Percentiles rank a stretch among this genome's conserved stretches.
Evolutionary conservation across 2,888 invertebrate genomes (phyloP).

Genomic region (Penaeus monodon): DNA sequence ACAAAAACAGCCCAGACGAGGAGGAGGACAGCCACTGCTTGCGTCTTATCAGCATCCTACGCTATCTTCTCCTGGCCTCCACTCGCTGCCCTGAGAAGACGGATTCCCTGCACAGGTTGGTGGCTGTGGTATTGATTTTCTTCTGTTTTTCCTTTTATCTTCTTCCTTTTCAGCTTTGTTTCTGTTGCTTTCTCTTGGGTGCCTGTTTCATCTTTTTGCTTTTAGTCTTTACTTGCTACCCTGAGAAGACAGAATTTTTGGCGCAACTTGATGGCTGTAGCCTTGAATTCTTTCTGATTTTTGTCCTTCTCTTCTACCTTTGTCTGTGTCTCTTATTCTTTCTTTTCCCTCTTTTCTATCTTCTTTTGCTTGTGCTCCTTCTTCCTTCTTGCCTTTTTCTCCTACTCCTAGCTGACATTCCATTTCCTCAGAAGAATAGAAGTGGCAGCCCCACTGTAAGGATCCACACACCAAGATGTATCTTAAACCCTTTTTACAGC

Average conservation of each 20-base stretch:
- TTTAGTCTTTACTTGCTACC: constrained; percentile 67
- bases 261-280: constrained; percentile 32
- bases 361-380: not conserved
- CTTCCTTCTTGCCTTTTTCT: not conserved
- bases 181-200: too few relatives aligned
- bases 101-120: constrained; percentile 56
- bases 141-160: not conserved
- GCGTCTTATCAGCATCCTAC: constrained; percentile 80
- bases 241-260: constrained; percentile 52
- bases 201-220: constrained; percentile 69
- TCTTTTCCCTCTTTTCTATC: not conserved
- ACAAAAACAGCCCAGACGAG: constrained; percentile 72
- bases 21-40: constrained; percentile 81
- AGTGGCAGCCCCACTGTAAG: too few relatives aligned
- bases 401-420: not conserved
- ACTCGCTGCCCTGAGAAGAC: constrained; percentile 44
- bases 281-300: not conserved
- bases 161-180: not conserved
- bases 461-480: not conserved
- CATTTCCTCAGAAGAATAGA: not conserved
- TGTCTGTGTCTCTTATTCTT: not conserved
- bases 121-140: not conserved
- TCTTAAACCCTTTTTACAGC: constrained; percentile 20
- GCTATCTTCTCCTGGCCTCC: constrained; percentile 76
- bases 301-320: not conserved